Evolutionary conservation across 64 coral and sea anemone species (phyloP).

Genomic region (Catalaphyllia jardinei): DNA sequence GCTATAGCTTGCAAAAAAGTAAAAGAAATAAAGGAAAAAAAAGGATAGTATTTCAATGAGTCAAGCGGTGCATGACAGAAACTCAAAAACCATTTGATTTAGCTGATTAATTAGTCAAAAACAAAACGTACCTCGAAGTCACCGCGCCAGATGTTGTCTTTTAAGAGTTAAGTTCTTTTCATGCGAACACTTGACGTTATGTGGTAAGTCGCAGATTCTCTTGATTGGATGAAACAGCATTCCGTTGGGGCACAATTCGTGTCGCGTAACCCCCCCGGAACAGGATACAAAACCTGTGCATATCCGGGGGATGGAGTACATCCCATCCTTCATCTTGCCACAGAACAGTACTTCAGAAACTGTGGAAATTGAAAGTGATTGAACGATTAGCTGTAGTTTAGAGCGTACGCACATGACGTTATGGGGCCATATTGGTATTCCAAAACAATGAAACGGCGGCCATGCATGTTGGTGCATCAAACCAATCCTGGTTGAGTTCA

Average conservation of each 20-base stretch:
- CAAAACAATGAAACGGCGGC: too few species aligned
- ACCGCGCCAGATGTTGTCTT: not conserved
- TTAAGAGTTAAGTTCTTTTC: not conserved
- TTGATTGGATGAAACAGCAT: not conserved
- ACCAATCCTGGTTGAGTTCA: too few species aligned
- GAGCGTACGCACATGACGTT: too few species aligned
- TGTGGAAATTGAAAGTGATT: not conserved
- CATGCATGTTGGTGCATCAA: too few species aligned
- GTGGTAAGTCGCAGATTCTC: not conserved
- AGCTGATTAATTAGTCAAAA: not conserved
- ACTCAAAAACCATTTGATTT: too few species aligned
- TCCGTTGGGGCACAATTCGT: conserved; percentile 11
- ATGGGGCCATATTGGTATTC: too few species aligned
- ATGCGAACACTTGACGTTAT: not conserved
- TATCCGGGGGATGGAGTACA: conserved; percentile 16
- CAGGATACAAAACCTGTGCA: conserved; percentile 33
- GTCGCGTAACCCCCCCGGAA: conserved; percentile 13
- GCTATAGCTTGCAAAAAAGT: too few species aligned
- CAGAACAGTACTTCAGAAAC: conserved; percentile 36
- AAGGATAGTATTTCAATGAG: too few species aligned
- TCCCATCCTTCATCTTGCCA: conserved; percentile 27
- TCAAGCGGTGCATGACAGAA: too few species aligned
- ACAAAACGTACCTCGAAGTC: not conserved
- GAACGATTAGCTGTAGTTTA: not conserved
- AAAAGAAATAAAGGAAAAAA: too few species aligned